Percentiles rank a stretch among this genome's conserved stretches.
Conservation (phyloP, 2,113 vertebrate genomes). For the Euleptes europaea region DNA sequence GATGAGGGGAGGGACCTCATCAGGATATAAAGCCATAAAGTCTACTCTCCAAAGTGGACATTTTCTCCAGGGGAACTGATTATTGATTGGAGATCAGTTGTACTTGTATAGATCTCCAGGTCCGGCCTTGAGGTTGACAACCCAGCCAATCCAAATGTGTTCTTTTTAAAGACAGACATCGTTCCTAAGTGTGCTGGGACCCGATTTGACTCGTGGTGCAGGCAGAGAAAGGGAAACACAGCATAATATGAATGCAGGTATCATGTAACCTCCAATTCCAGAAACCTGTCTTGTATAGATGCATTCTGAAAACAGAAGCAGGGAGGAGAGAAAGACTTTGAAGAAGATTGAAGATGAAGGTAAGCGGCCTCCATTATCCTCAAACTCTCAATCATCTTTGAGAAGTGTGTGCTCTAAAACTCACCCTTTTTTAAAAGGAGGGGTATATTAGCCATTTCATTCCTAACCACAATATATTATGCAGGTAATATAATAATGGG, state of each 20-base stretch:
- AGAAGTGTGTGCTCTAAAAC: constrained; percentile 13
- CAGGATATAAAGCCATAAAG: too few relatives aligned
- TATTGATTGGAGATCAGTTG: too few relatives aligned
- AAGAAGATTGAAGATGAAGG: constrained; percentile 47
- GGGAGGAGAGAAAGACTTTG: background rate
- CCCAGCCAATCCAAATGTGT: too few relatives aligned
- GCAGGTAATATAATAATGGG: constrained; percentile 12
- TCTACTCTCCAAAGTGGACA: too few relatives aligned
- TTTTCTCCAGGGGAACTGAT: too few relatives aligned
- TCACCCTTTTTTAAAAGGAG: background rate
- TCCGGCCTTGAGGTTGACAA: too few relatives aligned
- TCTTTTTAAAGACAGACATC: too few relatives aligned
- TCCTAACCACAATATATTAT: background rate
- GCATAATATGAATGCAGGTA: background rate
- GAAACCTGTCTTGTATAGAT: background rate
- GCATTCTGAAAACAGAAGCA: background rate
- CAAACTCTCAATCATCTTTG: constrained; percentile 46
- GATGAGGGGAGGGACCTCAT: too few relatives aligned
- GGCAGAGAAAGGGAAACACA: background rate
- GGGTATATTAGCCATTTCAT: constrained; percentile 35
- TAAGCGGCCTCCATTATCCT: constrained; percentile 53
- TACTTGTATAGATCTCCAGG: too few relatives aligned
- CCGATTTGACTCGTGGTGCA: too few relatives aligned
- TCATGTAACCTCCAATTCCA: background rate
- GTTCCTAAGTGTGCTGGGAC: too few relatives aligned